phyloP scores from a whole-genome alignment of 2,113 vertebrate species.

The Plotosus lineatus region DNA sequence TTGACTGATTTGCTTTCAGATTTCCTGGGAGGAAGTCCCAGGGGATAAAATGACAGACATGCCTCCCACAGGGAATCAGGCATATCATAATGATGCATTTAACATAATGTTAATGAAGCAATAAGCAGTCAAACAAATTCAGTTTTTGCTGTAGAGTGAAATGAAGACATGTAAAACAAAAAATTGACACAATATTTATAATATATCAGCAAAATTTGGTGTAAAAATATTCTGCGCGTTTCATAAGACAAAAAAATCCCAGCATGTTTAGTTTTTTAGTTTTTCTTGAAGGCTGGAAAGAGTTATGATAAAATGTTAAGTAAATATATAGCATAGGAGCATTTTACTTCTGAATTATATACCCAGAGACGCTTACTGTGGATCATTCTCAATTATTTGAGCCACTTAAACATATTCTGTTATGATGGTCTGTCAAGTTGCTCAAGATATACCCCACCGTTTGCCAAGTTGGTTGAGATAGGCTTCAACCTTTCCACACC shows the following conservation, averaged over 20 bases:
- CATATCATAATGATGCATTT: slow-evolving; percentile 9
- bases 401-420: not conserved
- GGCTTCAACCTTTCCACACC: too few species aligned
- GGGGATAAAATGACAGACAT: slow-evolving; percentile 37
- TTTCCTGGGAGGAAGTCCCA: slow-evolving; percentile 20
- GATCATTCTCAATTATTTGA: too few species aligned
- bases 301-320: not conserved
- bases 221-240: not conserved
- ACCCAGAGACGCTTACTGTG: not conserved
- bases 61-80: slow-evolving; percentile 19
- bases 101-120: not conserved
- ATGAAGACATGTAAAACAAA: not conserved
- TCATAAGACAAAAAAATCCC: too few species aligned
- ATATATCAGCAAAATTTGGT: not conserved
- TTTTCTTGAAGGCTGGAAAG: not conserved
- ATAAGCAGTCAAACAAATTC: not conserved
- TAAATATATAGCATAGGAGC: not conserved
- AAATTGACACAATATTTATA: not conserved
- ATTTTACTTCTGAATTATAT: not conserved
- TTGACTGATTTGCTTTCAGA: slow-evolving; percentile 10
- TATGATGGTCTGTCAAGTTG: too few species aligned
- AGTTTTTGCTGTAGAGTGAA: not conserved
- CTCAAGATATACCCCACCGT: too few species aligned
- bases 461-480: too few species aligned
- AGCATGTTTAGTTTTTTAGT: too few species aligned